Evolutionary conservation across 2,797 vertebrate species (phyloP).

Genomic region (Lindbergichthys nudifrons): DNA sequence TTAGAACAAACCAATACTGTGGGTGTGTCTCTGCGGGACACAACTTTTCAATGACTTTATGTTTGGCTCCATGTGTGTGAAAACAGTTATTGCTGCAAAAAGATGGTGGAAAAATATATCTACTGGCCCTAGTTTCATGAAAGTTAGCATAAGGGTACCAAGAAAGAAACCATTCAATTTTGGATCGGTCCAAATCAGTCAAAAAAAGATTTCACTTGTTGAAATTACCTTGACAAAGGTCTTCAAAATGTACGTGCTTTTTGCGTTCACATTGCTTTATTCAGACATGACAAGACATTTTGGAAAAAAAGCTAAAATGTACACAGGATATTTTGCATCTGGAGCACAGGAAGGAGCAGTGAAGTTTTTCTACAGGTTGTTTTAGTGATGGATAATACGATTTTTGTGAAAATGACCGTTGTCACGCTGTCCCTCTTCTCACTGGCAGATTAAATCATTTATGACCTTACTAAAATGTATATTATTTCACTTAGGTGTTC

Average conservation of each 20-base stretch:
- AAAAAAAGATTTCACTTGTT: no score
- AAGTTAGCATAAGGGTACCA: no score
- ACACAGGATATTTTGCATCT: background rate
- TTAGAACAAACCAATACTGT: constrained; percentile 10
- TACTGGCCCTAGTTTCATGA: no score
- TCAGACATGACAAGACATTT: no score
- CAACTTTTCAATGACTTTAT: constrained; percentile 8
- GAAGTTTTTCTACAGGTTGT: background rate
- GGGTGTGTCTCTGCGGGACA: constrained; percentile 15
- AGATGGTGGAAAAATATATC: background rate
- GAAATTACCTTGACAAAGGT: no score
- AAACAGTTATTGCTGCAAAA: background rate
- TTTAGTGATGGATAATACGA: background rate
- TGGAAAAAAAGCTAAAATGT: no score
- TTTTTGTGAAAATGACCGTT: no score
- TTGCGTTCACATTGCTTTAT: no score
- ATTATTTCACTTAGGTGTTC: background rate
- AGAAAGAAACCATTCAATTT: no score
- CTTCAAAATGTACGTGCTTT: no score
- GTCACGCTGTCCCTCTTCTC: background rate
- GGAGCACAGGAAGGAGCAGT: background rate
- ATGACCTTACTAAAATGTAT: background rate
- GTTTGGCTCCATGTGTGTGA: background rate
- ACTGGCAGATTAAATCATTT: background rate
- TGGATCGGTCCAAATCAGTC: no score